Evolutionary conservation across 2,113 vertebrate species (phyloP), one percentile per base, ranked within the genome.

Genomic region (Mesoclemmys tuberculata): DNA sequence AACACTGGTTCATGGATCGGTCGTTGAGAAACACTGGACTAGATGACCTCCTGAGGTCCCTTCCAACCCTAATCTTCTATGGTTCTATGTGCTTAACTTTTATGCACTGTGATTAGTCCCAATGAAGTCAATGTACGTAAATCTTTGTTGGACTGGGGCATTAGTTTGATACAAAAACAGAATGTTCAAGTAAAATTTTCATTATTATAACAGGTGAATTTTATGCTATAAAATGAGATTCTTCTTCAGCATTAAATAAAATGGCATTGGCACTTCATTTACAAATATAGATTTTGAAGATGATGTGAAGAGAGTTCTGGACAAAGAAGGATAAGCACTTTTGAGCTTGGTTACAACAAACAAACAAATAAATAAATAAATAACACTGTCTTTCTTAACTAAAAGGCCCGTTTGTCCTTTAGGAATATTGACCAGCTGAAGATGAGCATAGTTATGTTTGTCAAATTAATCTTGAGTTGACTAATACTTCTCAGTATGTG

Each of bases 51-150:
- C 51, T 52, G 51, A 52, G 51, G 51, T 52, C 51, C 51, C 16
- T 52, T 52, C 51, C 51, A 52, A 16, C 51, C 16, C 51, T 52
- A 52, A 18, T 52, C 51, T 52, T 52, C 16, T 52, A 52, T 18
- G 8, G 1, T 52, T 14, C 16, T 52, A 52, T 18, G 8, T 1
- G 0, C 0, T 0, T 41, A 48, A 13, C 48, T 35, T 90, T 38
- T 1, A 9, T 81, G 24, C 0, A 0, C 75, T 82, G 82, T 27
- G 6, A 54, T 4, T 55, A 41, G 91, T 13, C 6, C 1, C 19
- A 1, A 38, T 84, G 58, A 87, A 90, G 81, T 89, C n/a, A 80
- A 48, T 3, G 64, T 71, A 22, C 19, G 10, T 71, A 0, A 1
- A 1, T 75, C 35, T 48, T 78, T 24, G 31, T 38, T 89, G 90